Evolutionary conservation across 2,113 vertebrate species (phyloP), one percentile per base, ranked within the genome.

Genomic region (Strix uralensis): DNA sequence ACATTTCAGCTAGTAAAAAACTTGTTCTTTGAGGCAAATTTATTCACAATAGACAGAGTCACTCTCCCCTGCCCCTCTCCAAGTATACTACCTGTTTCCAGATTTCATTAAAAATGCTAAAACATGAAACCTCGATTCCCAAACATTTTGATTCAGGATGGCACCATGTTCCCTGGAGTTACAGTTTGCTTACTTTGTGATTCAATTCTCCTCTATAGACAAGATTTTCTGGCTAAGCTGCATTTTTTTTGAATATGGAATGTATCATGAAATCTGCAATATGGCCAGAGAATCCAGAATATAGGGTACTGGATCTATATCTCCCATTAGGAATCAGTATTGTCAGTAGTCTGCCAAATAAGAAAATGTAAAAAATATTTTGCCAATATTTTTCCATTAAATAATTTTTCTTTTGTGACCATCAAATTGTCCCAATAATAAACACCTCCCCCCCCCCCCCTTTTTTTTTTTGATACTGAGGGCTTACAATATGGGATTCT

Each of bases 401-500:
- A 67, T 40, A 25, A 9, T 9, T 47, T 6, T 83, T 90, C 15
- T 46, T 82, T 91, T 9, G 12, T 13, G 15, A 65, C 14, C 19
- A 57, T 47, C 21, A 51, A 69, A 65, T 25, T 51, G 16, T 8
- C 40, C 9, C 30, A 71, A 15, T 23, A 52, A 82, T 29, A 65
- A 79, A 26, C 21, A 8, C 0, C 40, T 5, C 40, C 1, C 11
- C 9, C 16, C 1, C 12, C 38, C 38, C 38, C 38, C 38, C 4
- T 38, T 38, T 8, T 80, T 86, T 73, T 27, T 78, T 51, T 7
- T 58, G 44, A 57, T 67, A 61, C 22, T 36, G 10, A 81, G 59
- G 71, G 52, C 8, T 75, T 62, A 47, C 7, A 57, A 58, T 57
- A 57, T 4, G 20, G 14, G 7, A 20, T 79, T 89, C 22, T 67